These are phyloP conservation scores for Melieria omissa DNA, from an alignment of 2,888 invertebrate genomes.

Conservation along the genomic window DNA sequence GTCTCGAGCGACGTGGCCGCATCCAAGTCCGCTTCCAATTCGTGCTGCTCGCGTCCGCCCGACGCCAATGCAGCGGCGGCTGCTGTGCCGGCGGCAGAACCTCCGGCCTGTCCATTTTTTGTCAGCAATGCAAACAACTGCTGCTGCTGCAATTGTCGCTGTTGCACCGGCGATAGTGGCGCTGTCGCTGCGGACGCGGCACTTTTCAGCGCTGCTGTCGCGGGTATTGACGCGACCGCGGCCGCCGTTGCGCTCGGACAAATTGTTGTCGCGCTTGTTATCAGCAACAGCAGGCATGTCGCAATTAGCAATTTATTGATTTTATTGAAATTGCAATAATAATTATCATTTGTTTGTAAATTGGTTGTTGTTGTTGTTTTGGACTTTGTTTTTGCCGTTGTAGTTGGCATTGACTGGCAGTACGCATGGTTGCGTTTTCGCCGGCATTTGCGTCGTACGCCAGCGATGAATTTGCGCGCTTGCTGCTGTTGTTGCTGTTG, in stretches of 20 bases:
- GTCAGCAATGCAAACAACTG: slow-evolving; percentile 59
- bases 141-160: slow-evolving; percentile 55
- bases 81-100: background rate
- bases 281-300: slow-evolving; percentile 51
- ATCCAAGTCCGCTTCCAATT: slow-evolving; percentile 43
- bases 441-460: background rate
- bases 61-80: slow-evolving; percentile 2
- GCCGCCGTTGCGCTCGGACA: slow-evolving; percentile 25
- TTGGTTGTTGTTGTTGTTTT: slow-evolving; percentile 38
- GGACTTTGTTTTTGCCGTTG: slow-evolving; percentile 37
- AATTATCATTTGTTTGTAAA: slow-evolving; percentile 51
- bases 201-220: slow-evolving; percentile 17
- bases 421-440: slow-evolving; percentile 32
- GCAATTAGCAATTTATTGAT: slow-evolving; percentile 60
- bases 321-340: slow-evolving; percentile 56
- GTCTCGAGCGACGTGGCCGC: slow-evolving; percentile 56
- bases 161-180: slow-evolving; percentile 30
- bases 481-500: slow-evolving; percentile 14
- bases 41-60: slow-evolving; percentile 28
- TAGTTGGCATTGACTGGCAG: slow-evolving; percentile 33
- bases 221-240: slow-evolving; percentile 14
- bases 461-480: background rate
- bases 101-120: slow-evolving; percentile 47
- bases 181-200: slow-evolving; percentile 18
- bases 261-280: slow-evolving; percentile 45